Evolutionary conservation across 2,797 vertebrate species (phyloP).

Genomic region (Rousettus madagascariensis): DNA sequence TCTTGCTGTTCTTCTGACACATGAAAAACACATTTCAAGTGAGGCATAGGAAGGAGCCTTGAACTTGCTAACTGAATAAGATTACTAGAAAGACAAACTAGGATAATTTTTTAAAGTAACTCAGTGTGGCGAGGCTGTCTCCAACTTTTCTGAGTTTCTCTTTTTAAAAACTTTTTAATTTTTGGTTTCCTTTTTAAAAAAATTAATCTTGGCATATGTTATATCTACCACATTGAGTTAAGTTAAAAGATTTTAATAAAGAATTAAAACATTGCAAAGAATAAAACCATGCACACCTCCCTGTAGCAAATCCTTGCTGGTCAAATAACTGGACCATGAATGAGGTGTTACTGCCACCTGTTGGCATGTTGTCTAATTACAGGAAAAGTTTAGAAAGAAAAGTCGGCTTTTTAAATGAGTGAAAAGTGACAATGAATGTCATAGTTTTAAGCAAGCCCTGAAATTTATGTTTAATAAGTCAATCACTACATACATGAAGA

Average conservation of each 20-base stretch:
- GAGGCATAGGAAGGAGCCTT: background rate
- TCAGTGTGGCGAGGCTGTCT: background rate
- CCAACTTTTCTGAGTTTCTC: background rate
- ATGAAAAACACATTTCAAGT: slow-evolving; percentile 22
- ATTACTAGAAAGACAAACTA: background rate
- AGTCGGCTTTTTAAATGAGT: background rate
- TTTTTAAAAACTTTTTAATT: background rate
- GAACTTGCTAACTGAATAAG: background rate
- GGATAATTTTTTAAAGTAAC: background rate
- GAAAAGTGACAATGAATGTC: background rate
- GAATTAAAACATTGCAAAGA: slow-evolving; percentile 34
- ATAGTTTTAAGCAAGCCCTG: background rate
- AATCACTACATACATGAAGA: background rate
- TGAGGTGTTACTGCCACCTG: background rate
- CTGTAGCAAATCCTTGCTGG: background rate
- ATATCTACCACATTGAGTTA: background rate
- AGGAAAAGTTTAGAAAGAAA: slow-evolving; percentile 54
- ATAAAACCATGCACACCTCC: background rate
- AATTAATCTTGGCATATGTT: background rate
- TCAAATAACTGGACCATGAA: background rate
- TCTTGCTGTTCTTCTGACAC: background rate
- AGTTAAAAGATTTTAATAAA: background rate
- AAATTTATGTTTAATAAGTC: slow-evolving; percentile 27
- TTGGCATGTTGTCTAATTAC: slow-evolving; percentile 53
- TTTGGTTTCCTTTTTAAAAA: background rate